Base-by-base conservation (phyloP, 2,888 invertebrate genomes). In the Latrodectus hesperus region DNA sequence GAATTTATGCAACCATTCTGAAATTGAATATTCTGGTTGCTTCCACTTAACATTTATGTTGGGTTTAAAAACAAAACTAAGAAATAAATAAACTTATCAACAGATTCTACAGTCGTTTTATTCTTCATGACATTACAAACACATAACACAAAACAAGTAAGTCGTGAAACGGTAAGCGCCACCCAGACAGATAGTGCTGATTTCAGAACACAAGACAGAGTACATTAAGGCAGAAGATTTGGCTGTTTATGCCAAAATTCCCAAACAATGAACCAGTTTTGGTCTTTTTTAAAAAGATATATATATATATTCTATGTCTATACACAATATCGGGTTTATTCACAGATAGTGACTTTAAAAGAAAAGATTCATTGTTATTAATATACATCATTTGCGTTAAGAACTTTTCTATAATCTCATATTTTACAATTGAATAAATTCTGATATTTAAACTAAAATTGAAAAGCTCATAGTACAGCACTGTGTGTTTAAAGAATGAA, bases 301-400 rank as follows among this genome's bases (percentile, higher is more conserved):
- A 86, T 81, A 38, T 38, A 86, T 86, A 86, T 86, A 86, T 80
- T 65, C 80, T 86, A 81, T 77, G 72, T 81, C 79, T 80, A 85
- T 85, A 85, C 60, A 85, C 60, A 85, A 64, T 75, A 52, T 80
- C 67, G 65, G 65, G 68, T 76, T 82, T 76, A 70, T 71, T 26
- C 68, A 76, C 17, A 71, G 53, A 17, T 49, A 55, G 68, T 22
- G 55, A 52, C 51, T 60, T 73, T 17, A 79, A 64, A 38, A 80
- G 70, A 79, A 85, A 83, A 52, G 38, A 38, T 38, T 76, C 70
- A 76, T 64, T 38, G 38, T 38, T 38, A 38, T 38, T 38, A 4
- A 38, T 38, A 38, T 38, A 38, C 38, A 38, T 38, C 38, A 38
- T 38, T 38, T 38, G 38, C 38, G 6, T 38, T 38, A 38, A 38